phyloP scores from a whole-genome alignment of 2,888 invertebrate species.

The Epinotia demarniana region DNA sequence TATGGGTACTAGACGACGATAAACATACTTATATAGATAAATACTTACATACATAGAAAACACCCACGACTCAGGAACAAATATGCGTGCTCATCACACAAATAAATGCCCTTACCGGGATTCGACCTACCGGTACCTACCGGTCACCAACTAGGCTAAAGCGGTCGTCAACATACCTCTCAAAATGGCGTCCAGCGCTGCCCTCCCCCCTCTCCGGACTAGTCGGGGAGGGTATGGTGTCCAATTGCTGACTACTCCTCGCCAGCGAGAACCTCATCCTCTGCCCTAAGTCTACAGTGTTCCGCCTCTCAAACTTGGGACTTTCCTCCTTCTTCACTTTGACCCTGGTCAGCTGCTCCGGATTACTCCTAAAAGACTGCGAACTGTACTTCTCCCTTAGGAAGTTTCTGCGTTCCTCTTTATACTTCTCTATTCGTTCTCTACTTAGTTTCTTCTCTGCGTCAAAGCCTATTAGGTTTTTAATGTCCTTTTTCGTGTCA shows the following conservation, averaged over 20 bases:
- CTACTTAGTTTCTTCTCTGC: slow-evolving; percentile 87
- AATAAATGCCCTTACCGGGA: no score
- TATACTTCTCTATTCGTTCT: slow-evolving; percentile 95
- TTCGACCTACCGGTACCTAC: no score
- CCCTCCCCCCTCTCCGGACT: slow-evolving; percentile 56
- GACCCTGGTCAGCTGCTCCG: slow-evolving; percentile 78
- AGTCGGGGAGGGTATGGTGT: slow-evolving; percentile 69
- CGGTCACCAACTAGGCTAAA: no score
- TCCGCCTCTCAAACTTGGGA: slow-evolving; percentile 77
- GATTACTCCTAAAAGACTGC: slow-evolving; percentile 89
- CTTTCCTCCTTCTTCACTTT: slow-evolving; percentile 70
- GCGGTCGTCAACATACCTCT: slow-evolving; percentile 66
- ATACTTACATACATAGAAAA: no score
- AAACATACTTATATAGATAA: no score
- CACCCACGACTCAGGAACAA: no score
- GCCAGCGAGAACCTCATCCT: slow-evolving; percentile 75
- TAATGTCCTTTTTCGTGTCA: slow-evolving; percentile 68
- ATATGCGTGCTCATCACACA: no score
- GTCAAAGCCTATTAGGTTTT: slow-evolving; percentile 70
- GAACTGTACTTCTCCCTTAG: slow-evolving; percentile 94
- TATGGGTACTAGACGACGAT: no score
- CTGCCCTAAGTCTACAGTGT: slow-evolving; percentile 79
- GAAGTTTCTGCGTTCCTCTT: slow-evolving; percentile 94
- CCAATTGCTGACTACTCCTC: slow-evolving; percentile 72
- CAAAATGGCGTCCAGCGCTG: slow-evolving; percentile 51